Evolutionary conservation across 2,888 invertebrate species (phyloP), one percentile per base, ranked within the genome.

Genomic region (Uloborus plumipes): DNA sequence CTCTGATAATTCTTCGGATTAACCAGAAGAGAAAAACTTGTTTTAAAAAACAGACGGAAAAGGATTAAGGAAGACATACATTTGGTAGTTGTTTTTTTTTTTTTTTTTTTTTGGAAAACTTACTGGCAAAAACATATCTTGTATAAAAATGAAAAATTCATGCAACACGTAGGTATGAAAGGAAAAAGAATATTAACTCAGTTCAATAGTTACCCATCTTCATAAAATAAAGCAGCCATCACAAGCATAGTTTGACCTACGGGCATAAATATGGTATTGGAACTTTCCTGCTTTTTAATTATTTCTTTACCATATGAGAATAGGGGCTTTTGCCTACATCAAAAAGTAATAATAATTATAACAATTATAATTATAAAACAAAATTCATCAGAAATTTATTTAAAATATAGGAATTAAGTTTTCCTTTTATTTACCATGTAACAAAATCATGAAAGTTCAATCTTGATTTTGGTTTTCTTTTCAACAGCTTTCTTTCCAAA

Each of bases 141-240:
- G 13, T 16, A 13, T 1, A 61, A 4, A 15, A 3, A 13, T 22
- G 22, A 61, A 61, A 22, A 22, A 2, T 15, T 20, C 4, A 16
- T 20, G 59, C 20, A 59, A 58, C 47, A 50, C n/a, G 49, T 49
- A 1, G 9, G 16, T 49, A 14, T 9, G 20, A 49, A 22, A 50
- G 7, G 2, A 18, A 55, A 11, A 55, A 55, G 16, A 13, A 20
- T n/a, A 55, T 7, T 7, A n/a, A 47, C 20, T 20, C 18, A 18
- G 11, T 6, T n/a, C 18, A 18, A 59, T 39, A 50, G 15, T 39
- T 78, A 78, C 77, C 65, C 47, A 31, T 78, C 77, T 26, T 78
- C 77, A 71, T 71, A 78, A 65, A 70, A 71, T 55, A 78, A 58
- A 58, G 64, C 65, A 49, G 77, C 77, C 71, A 78, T 71, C 26